phyloP scores from a whole-genome alignment of 2,113 vertebrate species.

The Prunella himalayana region DNA sequence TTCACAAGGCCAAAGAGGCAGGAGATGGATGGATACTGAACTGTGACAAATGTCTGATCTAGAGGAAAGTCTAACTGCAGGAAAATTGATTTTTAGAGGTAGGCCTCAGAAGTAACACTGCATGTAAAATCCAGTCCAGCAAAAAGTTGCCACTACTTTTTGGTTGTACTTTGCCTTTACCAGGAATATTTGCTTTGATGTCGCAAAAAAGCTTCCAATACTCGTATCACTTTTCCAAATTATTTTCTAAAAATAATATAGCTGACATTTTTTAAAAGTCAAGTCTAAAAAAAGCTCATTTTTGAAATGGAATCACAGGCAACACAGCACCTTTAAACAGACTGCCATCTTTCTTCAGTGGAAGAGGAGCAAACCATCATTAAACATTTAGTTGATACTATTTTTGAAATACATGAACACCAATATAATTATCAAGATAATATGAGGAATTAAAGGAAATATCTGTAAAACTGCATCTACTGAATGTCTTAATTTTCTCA shows the following conservation, averaged over 20 bases:
- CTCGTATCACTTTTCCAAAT: background rate
- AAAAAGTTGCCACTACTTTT: background rate
- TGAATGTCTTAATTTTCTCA: background rate
- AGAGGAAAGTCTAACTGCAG: constrained; percentile 65
- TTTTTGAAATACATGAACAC: background rate
- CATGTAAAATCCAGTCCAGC: constrained; percentile 1
- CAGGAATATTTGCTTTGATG: background rate
- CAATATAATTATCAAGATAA: background rate
- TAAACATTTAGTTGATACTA: background rate
- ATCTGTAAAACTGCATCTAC: background rate
- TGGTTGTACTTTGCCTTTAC: background rate
- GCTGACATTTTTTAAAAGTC: background rate
- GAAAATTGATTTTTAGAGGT: constrained; percentile 60
- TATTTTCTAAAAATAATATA: background rate
- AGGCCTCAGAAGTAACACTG: constrained; percentile 9
- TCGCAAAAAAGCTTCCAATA: background rate
- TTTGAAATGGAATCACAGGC: background rate
- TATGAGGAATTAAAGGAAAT: background rate
- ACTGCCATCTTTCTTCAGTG: background rate
- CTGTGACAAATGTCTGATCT: constrained; percentile 76
- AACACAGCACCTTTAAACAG: background rate
- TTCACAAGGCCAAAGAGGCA: constrained; percentile 73
- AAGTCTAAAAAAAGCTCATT: constrained; percentile 1
- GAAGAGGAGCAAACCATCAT: background rate
- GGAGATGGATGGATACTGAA: constrained; percentile 76